Percentiles rank a stretch among this genome's conserved stretches.
Evolutionary conservation across 1,140 invertebrate species (phyloP).

Genomic region (Anagrus nilaparvatae): DNA sequence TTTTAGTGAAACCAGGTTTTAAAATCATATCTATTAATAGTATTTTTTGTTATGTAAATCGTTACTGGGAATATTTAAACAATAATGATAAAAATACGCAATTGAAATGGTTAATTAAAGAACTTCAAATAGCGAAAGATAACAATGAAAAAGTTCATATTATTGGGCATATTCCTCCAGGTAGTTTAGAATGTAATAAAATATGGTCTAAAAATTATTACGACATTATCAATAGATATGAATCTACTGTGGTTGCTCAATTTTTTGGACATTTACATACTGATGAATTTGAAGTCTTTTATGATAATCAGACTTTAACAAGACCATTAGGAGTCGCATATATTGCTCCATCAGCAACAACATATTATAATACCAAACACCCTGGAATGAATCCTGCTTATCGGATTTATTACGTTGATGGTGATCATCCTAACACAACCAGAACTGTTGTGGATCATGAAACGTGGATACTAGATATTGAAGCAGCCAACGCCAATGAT

Average conservation of each 20-base stretch:
- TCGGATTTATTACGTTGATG: slow-evolving; percentile 62
- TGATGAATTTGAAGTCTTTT: slow-evolving; percentile 91
- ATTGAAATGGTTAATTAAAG: slow-evolving; percentile 89
- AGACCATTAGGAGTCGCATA: slow-evolving; percentile 81
- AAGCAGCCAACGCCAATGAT: slow-evolving; percentile 9
- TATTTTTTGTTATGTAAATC: slow-evolving; percentile 93
- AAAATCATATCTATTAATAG: slow-evolving; percentile 84
- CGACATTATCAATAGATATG: slow-evolving; percentile 80
- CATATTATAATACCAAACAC: slow-evolving; percentile 87
- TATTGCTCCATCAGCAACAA: slow-evolving; percentile 83
- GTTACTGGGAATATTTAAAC: slow-evolving; percentile 94
- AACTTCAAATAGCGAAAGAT: slow-evolving; percentile 85
- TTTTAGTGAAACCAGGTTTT: slow-evolving; percentile 75
- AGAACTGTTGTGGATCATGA: slow-evolving; percentile 9
- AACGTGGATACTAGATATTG: slow-evolving; percentile 14
- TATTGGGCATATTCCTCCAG: slow-evolving; percentile 94
- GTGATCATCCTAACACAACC: slow-evolving; percentile 7
- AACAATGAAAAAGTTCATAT: slow-evolving; percentile 93
- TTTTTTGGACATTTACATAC: slow-evolving; percentile 94
- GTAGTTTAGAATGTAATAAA: slow-evolving; percentile 82
- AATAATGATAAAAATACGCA: slow-evolving; percentile 91
- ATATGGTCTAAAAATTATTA: slow-evolving; percentile 90
- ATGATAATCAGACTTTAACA: slow-evolving; percentile 68
- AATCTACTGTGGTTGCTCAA: slow-evolving; percentile 81
- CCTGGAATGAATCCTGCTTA: no score